Percentiles rank a stretch among this genome's conserved stretches.
Evolutionary conservation across 2,888 invertebrate genomes (phyloP).

Genomic region (Disparrhopalites patrizii): DNA sequence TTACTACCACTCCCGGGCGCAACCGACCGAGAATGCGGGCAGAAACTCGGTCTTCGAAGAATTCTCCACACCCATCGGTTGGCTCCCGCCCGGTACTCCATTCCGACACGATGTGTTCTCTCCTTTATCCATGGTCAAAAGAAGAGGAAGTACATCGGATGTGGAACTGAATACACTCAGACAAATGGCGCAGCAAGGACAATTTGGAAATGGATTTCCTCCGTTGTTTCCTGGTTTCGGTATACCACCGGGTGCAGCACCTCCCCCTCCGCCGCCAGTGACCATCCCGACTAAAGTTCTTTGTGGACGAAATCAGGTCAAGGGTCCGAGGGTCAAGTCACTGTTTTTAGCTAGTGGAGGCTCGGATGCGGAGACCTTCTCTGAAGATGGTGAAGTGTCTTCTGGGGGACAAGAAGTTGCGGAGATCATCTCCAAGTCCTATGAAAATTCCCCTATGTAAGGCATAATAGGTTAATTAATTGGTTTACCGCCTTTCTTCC

Average conservation of each 20-base stretch:
- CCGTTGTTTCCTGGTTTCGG: background rate
- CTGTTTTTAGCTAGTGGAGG: constrained; percentile 33
- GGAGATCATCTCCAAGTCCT: constrained; percentile 46
- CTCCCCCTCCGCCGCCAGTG: background rate
- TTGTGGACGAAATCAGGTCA: background rate
- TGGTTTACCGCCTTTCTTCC: no score
- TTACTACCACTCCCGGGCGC: background rate
- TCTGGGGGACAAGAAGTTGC: constrained; percentile 47
- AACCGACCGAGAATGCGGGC: background rate
- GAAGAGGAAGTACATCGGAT: constrained; percentile 42
- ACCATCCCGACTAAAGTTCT: background rate
- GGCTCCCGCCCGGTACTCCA: background rate
- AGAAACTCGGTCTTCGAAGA: constrained; percentile 23
- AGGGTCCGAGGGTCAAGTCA: constrained; percentile 39
- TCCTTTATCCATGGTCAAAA: constrained; percentile 6
- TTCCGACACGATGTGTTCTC: background rate
- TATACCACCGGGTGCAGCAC: background rate
- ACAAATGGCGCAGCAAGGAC: constrained; percentile 5
- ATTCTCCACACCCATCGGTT: constrained; percentile 21
- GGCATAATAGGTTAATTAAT: no score
- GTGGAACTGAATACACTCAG: constrained; percentile 34
- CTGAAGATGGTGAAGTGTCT: constrained; percentile 47
- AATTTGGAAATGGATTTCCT: background rate
- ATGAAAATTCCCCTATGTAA: constrained; percentile 48
- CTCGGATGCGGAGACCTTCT: constrained; percentile 32